Evolutionary conservation across 2,113 vertebrate genomes (phyloP).

Genomic region (Sebastes fasciatus): DNA sequence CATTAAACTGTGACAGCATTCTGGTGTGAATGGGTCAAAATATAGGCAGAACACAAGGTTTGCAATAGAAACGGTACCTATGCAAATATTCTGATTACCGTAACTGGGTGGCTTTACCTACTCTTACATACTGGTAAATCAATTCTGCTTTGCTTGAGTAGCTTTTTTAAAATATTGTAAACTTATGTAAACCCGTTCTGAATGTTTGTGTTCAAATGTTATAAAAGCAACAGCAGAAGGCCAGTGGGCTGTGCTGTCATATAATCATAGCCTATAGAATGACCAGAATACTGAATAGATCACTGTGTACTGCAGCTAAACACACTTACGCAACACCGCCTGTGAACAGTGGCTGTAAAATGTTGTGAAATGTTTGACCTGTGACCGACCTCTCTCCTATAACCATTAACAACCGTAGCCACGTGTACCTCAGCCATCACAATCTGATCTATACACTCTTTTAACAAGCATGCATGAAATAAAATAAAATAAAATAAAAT

Average conservation of each 20-base stretch:
- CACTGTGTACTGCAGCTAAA: not conserved
- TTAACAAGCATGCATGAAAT: too few species aligned
- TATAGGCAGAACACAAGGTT: too few species aligned
- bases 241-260: not conserved
- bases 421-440: not conserved
- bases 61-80: too few species aligned
- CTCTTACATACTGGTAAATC: not conserved
- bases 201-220: not conserved
- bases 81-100: not conserved
- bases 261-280: not conserved
- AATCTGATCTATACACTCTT: not conserved
- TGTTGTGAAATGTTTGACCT: constrained; percentile 12
- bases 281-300: not conserved
- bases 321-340: not conserved
- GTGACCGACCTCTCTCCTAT: not conserved
- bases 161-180: not conserved
- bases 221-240: not conserved
- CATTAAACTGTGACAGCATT: too few species aligned
- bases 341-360: not conserved
- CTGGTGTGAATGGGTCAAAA: too few species aligned
- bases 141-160: not conserved
- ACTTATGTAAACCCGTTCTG: too few species aligned
- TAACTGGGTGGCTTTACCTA: not conserved
- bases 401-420: not conserved
- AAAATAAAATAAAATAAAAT: not conserved